These are phyloP conservation scores for Diprion similis DNA, from an alignment of 1,140 invertebrate species.

Conservation along the genomic window DNA sequence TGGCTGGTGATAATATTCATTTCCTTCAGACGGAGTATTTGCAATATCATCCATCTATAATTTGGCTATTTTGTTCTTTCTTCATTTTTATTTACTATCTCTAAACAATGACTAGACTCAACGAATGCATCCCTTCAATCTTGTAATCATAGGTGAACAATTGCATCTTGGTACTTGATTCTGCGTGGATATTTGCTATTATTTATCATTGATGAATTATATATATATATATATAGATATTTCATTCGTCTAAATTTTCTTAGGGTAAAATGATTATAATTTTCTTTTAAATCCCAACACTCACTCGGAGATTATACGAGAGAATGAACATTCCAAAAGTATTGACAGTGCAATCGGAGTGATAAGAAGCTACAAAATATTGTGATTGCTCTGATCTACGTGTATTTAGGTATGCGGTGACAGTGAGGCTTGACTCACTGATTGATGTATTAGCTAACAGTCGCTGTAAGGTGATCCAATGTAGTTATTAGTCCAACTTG, in stretches of 20 bases:
- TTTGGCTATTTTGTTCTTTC: not conserved
- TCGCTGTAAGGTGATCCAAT: not conserved
- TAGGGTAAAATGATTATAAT: not conserved
- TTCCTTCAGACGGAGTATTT: not conserved
- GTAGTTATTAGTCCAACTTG: not conserved
- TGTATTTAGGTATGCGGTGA: conserved; percentile 7
- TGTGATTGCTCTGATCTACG: conserved; percentile 3
- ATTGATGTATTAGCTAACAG: conserved; percentile 3
- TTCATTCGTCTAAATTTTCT: not conserved
- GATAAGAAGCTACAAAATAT: not conserved
- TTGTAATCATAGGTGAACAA: not conserved
- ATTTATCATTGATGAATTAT: not conserved
- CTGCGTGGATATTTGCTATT: no score
- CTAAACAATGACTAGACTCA: not conserved
- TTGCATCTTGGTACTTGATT: not conserved
- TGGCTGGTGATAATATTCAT: conserved; percentile 31
- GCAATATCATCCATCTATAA: not conserved
- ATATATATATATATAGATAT: not conserved
- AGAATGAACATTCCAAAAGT: not conserved
- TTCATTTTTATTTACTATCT: not conserved
- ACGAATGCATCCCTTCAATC: not conserved
- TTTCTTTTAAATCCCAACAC: not conserved
- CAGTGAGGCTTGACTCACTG: not conserved
- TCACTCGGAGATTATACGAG: not conserved
- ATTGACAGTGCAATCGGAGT: not conserved